Conservation (phyloP, 2,113 vertebrate species). For the Lepus europaeus region DNA sequence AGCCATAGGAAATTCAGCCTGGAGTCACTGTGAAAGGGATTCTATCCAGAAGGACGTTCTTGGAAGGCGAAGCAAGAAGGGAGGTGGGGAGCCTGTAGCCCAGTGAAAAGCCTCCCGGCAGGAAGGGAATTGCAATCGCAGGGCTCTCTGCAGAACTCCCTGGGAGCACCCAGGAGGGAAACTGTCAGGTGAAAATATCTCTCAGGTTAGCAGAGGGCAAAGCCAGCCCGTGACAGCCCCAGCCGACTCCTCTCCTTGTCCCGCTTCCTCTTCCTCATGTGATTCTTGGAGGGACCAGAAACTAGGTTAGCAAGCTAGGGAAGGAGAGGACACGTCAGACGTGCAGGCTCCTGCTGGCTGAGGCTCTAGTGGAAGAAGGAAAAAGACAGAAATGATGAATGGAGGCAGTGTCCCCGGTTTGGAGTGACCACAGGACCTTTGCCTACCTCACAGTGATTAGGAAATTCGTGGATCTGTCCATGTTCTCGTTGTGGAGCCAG, state of each 20-base stretch:
- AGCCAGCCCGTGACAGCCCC: neutral
- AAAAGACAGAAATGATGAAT: neutral
- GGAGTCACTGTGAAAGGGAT: neutral
- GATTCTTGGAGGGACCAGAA: conserved; percentile 28
- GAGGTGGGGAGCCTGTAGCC: neutral
- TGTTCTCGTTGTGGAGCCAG: conserved; percentile 2
- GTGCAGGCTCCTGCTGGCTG: neutral
- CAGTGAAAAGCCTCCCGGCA: neutral
- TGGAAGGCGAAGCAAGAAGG: neutral
- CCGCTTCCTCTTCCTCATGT: neutral
- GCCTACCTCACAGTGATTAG: neutral
- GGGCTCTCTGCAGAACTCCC: neutral
- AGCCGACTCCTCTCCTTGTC: neutral
- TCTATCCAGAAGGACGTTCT: neutral
- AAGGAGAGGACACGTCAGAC: neutral
- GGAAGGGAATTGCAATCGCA: neutral
- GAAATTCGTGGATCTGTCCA: neutral
- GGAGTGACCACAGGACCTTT: conserved; percentile 8
- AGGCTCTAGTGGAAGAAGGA: neutral
- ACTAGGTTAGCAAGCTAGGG: neutral
- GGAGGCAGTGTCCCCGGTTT: neutral
- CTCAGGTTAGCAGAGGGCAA: neutral
- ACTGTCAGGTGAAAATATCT: neutral
- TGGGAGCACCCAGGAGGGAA: neutral
- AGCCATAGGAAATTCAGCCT: neutral